These are phyloP conservation scores for Leptestheria dahalacensis DNA, from an alignment of 1,140 invertebrate species.

Conservation along the genomic window DNA sequence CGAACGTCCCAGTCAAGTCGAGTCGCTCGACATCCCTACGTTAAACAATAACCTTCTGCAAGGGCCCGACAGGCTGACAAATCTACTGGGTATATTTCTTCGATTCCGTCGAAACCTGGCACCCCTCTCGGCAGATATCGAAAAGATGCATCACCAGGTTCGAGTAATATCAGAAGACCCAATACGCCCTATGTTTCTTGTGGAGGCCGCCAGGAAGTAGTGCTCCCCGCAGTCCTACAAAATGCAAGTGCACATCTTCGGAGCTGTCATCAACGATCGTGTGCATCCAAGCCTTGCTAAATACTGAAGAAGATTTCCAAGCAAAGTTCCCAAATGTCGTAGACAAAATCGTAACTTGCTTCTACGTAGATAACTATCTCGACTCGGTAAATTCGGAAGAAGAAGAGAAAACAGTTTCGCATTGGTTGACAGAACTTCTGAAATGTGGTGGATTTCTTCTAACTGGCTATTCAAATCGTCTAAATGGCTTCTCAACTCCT, in stretches of 20 bases:
- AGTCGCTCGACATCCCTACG: too few species aligned
- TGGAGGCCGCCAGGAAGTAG: constrained; percentile 8
- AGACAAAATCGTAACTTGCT: not conserved
- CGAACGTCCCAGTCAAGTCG: too few species aligned
- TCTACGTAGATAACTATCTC: constrained; percentile 14
- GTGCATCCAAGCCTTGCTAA: not conserved
- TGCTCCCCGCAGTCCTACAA: not conserved
- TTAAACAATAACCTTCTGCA: constrained; percentile 15
- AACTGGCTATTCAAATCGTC: not conserved
- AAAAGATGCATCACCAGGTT: constrained; percentile 14
- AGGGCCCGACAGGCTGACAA: constrained; percentile 14
- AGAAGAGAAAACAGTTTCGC: not conserved
- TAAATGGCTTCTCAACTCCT: not conserved
- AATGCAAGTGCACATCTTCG: constrained; percentile 14
- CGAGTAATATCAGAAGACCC: constrained; percentile 12
- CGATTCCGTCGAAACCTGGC: constrained; percentile 8
- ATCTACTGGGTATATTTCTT: constrained; percentile 9
- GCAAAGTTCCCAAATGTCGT: not conserved
- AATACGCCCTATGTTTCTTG: constrained; percentile 13
- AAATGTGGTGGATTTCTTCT: constrained; percentile 11
- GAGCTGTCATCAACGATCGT: constrained; percentile 8
- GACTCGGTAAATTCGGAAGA: not conserved
- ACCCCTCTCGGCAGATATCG: constrained; percentile 7
- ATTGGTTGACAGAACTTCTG: not conserved
- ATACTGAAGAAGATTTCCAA: not conserved